Percentiles rank a stretch among this genome's conserved stretches.
Evolutionary conservation across 2,113 vertebrate species (phyloP).

Genomic region (Heterocephalus glaber): DNA sequence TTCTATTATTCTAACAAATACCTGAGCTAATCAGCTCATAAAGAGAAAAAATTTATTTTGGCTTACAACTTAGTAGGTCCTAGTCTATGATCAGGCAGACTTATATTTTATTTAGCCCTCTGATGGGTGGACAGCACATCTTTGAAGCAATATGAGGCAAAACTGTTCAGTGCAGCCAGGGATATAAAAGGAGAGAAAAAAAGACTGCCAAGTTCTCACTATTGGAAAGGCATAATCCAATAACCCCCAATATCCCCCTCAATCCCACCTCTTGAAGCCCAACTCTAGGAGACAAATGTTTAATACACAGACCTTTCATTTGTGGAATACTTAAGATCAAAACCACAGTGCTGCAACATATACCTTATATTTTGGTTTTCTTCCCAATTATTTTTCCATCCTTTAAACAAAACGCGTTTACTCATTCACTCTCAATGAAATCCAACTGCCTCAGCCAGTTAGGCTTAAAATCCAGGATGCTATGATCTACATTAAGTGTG

Average conservation of each 20-base stretch:
- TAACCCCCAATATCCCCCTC: no score
- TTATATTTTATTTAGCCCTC: not conserved
- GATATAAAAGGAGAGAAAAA: not conserved
- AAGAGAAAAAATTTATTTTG: not conserved
- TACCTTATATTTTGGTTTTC: not conserved
- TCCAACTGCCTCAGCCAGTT: not conserved
- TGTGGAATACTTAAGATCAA: not conserved
- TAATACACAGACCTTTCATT: not conserved
- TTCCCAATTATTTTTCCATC: not conserved
- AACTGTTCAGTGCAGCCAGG: not conserved
- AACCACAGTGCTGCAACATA: not conserved
- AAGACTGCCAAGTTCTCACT: no score
- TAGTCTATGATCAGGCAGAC: not conserved
- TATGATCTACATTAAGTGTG: not conserved
- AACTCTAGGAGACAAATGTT: not conserved
- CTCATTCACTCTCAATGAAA: not conserved
- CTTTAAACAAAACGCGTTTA: not conserved
- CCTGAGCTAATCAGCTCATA: not conserved
- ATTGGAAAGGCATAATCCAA: not conserved
- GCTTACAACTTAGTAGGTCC: no score
- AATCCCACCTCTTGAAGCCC: not conserved
- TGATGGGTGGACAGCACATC: not conserved
- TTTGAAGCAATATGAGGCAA: not conserved
- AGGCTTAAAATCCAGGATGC: not conserved
- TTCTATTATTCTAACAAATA: not conserved